Evolutionary conservation across 2,113 vertebrate genomes (phyloP), one percentile per base, ranked within the genome.

Genomic region (Sander vitreus): DNA sequence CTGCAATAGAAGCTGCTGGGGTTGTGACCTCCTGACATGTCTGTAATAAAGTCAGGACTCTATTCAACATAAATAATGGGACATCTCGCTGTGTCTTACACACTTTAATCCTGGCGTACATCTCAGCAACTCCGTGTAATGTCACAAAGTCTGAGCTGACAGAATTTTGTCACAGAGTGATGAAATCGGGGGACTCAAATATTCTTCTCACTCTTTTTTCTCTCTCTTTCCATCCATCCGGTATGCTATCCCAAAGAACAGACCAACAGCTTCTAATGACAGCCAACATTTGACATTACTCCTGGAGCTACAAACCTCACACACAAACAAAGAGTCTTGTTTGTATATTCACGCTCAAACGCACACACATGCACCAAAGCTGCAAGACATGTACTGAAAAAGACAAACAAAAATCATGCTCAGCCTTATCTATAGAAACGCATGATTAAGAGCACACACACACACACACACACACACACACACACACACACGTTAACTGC

Each of bases 381-480:
- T 83, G 69, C 69, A 74, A 72, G 54, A 86, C 85, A 69, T 51
- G 62, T 36, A 50, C n/a, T 12, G 69, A 75, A 58, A 62, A 85
- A 80, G 67, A 82, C 70, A 71, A 63, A 86, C 82, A 84, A 30
- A 33, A 80, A 81, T 66, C 25, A 84, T 1, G 7, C 25, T 21
- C 48, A 73, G 0, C 25, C 45, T 84, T 87, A 88, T 88, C 87
- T 76, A 33, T 66, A 23, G 85, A 67, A 45, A 88, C n/a, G 70
- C 83, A 86, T 39, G 36, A 72, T 36, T 87, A 81, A 67, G 14
- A 62, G 47, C 58, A 45, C 47, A 78, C 39, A 11, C 10, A 1
- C 39, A 10, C 39, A 0, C 39, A 39, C 39, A 10, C 39, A 10
- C 39, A 43, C 39, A 11, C 39, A 43, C 39, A 3, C 39, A 43